A percentile compares a stretch with the other conserved stretches of the same genome.
phyloP scores from a whole-genome alignment of 2,888 invertebrate species.

The Cryptocephalus primarius region DNA sequence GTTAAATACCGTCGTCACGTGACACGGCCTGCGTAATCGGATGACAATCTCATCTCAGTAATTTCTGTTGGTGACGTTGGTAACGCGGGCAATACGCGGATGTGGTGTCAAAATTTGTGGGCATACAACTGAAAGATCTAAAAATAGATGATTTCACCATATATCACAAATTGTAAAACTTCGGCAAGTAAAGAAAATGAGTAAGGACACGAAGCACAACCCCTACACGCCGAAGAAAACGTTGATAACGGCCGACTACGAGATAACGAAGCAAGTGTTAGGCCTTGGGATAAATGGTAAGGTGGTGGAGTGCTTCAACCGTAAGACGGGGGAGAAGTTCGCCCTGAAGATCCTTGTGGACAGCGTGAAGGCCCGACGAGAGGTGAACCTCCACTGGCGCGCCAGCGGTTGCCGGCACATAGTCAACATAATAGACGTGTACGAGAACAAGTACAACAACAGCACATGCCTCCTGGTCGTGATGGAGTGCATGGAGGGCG shows the following conservation, averaged over 20 bases:
- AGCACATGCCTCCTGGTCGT: slow-evolving; percentile 89
- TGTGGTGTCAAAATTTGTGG: no score
- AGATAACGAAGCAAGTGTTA: slow-evolving; percentile 83
- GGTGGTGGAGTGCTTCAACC: slow-evolving; percentile 88
- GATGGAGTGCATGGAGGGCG: slow-evolving; percentile 99
- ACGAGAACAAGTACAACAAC: slow-evolving; percentile 90
- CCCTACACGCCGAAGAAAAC: slow-evolving; percentile 57
- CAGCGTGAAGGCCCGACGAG: slow-evolving; percentile 82
- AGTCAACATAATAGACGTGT: slow-evolving; percentile 86
- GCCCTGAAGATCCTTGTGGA: slow-evolving; percentile 93
- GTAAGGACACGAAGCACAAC: slow-evolving; percentile 23
- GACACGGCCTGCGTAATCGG: no score
- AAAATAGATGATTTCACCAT: not conserved
- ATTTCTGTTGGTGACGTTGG: no score
- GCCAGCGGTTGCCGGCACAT: slow-evolving; percentile 87
- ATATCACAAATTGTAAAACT: not conserved
- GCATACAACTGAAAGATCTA: not conserved
- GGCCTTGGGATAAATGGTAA: slow-evolving; percentile 98
- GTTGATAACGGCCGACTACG: slow-evolving; percentile 81
- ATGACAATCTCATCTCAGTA: no score
- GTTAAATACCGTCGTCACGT: no score
- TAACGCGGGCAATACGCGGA: no score
- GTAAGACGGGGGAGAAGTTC: slow-evolving; percentile 64
- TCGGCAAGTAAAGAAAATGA: slow-evolving; percentile 10
- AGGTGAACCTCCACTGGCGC: slow-evolving; percentile 93